phyloP scores from a whole-genome alignment of 1,140 invertebrate species.

The Drosophila azteca region DNA sequence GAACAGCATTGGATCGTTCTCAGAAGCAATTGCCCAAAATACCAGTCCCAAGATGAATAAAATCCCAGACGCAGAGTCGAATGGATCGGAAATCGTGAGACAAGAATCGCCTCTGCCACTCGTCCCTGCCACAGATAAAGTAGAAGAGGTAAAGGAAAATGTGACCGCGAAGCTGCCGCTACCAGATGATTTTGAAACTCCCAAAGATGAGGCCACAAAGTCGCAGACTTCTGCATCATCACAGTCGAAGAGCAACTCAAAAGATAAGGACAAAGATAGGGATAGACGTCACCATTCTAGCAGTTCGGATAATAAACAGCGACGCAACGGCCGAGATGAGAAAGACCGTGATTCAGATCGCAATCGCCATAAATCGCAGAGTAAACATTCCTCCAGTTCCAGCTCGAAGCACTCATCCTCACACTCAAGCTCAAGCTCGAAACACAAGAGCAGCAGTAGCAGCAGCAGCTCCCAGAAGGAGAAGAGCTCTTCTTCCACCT shows the following conservation, averaged over 20 bases:
- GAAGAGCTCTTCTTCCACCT: conserved; percentile 44
- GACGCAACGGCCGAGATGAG: conserved; percentile 47
- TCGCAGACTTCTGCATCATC: conserved; percentile 59
- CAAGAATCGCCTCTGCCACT: not conserved
- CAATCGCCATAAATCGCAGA: conserved; percentile 55
- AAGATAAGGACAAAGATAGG: conserved; percentile 52
- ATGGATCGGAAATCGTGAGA: not conserved
- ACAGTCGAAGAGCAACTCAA: conserved; percentile 60
- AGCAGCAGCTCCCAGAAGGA: conserved; percentile 45
- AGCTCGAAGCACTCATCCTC: conserved; percentile 70
- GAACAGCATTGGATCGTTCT: not conserved
- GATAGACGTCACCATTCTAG: conserved; percentile 44
- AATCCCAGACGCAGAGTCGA: not conserved
- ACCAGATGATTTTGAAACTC: not conserved
- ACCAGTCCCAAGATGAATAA: not conserved
- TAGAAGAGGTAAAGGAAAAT: not conserved
- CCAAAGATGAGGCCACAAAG: conserved; percentile 31
- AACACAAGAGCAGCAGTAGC: conserved; percentile 59
- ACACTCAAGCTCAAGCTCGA: conserved; percentile 64
- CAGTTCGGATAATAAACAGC: conserved; percentile 49
- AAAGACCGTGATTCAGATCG: conserved; percentile 47
- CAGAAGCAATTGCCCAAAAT: not conserved
- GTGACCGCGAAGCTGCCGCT: not conserved
- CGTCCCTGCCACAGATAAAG: not conserved
- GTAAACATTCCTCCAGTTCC: conserved; percentile 56